phyloP scores from a whole-genome alignment of 2,797 vertebrate species.

The Leptatherina wallacei region DNA sequence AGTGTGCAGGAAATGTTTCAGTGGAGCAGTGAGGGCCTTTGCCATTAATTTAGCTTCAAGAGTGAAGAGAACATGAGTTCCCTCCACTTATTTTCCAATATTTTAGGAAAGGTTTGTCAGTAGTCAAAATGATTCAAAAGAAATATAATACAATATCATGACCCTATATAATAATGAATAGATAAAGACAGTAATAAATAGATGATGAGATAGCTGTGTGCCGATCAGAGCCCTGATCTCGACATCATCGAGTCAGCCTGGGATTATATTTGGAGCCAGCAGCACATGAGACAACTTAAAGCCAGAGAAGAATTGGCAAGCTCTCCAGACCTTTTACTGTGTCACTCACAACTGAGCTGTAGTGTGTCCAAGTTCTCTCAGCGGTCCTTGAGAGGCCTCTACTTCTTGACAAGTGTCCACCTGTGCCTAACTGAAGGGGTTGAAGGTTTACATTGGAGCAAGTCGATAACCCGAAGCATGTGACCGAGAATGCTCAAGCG shows the following conservation, averaged over 20 bases:
- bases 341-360: neutral
- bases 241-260: neutral
- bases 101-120: neutral
- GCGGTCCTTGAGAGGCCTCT: neutral
- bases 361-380: constrained; percentile 1
- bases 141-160: neutral
- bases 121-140: neutral
- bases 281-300: neutral
- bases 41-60: constrained; percentile 31
- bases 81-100: neutral
- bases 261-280: neutral
- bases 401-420: neutral
- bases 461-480: neutral
- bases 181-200: neutral
- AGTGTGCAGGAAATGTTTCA: constrained; percentile 41
- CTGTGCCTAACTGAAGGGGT: neutral
- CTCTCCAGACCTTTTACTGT: neutral
- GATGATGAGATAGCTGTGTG: neutral
- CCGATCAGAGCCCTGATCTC: neutral
- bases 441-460: neutral
- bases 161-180: neutral
- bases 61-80: neutral
- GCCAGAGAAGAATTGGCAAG: neutral
- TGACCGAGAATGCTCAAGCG: neutral
- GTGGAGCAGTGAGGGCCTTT: constrained; percentile 32